Percentiles rank a stretch among this genome's conserved stretches.
Evolutionary conservation across 2,888 invertebrate genomes (phyloP).

Genomic region (Meiosimyza decipiens): DNA sequence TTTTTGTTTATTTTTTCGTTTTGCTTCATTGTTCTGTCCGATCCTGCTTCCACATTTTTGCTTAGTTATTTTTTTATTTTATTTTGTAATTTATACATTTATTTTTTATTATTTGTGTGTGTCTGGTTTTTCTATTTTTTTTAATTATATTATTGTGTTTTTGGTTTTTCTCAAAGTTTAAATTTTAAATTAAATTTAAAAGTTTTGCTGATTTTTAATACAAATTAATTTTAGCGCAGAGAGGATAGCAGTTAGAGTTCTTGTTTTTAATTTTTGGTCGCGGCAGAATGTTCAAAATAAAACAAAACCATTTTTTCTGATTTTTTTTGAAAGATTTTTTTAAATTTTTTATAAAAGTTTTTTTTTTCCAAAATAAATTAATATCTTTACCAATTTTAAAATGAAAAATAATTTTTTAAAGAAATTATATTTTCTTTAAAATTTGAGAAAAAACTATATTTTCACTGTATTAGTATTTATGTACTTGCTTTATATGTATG

Average conservation of each 20-base stretch:
- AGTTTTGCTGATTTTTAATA: constrained; percentile 8
- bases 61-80: constrained; percentile 47
- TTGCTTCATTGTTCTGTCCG: constrained; percentile 62
- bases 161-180: constrained; percentile 39
- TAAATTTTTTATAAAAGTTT: constrained; percentile 34
- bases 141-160: constrained; percentile 48
- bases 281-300: constrained; percentile 18
- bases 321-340: constrained; percentile 42
- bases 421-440: constrained; percentile 34
- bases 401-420: constrained; percentile 8
- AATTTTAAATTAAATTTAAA: constrained; percentile 17
- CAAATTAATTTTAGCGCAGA: constrained; percentile 17
- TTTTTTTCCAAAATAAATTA: constrained; percentile 5
- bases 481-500: constrained; percentile 22
- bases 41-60: constrained; percentile 66
- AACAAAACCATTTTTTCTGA: constrained; percentile 35
- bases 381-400: neutral
- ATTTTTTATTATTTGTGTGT: constrained; percentile 38
- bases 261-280: constrained; percentile 21
- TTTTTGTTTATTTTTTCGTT: constrained; percentile 38
- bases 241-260: constrained; percentile 39
- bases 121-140: constrained; percentile 45
- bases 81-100: constrained; percentile 50
- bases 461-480: constrained; percentile 16
- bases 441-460: constrained; percentile 53